A percentile compares a stretch with the other conserved stretches of the same genome.
These are phyloP conservation scores for Pristionchus entomophagus DNA, from an alignment of 2,888 invertebrate genomes.

Conservation along the genomic window DNA sequence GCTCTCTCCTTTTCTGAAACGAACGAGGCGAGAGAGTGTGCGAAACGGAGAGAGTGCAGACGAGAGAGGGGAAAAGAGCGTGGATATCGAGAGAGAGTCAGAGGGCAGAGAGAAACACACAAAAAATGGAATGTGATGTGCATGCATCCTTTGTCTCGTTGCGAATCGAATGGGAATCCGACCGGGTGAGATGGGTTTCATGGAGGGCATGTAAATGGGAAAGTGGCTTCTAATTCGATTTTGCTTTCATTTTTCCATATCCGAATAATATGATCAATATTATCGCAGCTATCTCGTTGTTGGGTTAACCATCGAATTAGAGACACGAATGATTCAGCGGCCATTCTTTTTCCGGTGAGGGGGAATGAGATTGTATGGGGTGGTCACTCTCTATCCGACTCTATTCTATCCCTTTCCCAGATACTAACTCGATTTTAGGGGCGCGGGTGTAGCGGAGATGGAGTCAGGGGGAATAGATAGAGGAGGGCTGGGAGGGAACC, in stretches of 20 bases:
- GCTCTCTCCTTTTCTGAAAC: neutral
- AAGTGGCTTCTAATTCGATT: neutral
- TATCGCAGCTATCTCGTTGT: neutral
- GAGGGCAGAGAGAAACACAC: neutral
- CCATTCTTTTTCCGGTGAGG: neutral
- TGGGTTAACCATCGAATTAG: neutral
- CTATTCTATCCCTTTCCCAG: neutral
- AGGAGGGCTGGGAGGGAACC: too few species aligned
- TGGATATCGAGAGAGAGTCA: neutral
- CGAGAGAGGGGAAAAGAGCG: neutral
- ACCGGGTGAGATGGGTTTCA: neutral
- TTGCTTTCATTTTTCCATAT: neutral
- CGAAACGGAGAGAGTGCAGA: constrained; percentile 10
- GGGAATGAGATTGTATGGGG: neutral
- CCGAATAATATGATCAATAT: neutral
- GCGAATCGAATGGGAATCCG: neutral
- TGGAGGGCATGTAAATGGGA: neutral
- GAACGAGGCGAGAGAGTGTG: neutral
- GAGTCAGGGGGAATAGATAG: too few species aligned
- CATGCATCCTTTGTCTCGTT: neutral
- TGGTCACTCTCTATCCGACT: neutral
- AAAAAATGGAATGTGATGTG: constrained; percentile 24
- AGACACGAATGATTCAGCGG: neutral
- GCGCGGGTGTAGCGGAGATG: too few species aligned
- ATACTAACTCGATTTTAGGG: neutral